A percentile compares a stretch with the other conserved stretches of the same genome.
Evolutionary conservation across 2,888 invertebrate species (phyloP).

Genomic region (Scaptomyza polygonia): DNA sequence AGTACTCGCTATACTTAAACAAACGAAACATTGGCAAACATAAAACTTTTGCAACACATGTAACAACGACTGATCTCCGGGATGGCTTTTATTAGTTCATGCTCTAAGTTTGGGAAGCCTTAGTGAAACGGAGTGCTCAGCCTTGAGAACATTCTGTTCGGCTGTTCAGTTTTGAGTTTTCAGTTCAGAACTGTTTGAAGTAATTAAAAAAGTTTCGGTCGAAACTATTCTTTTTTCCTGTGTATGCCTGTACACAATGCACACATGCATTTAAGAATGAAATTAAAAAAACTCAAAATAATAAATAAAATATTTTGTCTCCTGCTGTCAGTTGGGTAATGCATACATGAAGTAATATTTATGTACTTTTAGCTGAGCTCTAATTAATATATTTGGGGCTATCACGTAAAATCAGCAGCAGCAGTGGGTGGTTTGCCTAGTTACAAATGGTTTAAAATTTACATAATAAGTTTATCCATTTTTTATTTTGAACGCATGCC

Average conservation of each 20-base stretch:
- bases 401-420: slow-evolving; percentile 3
- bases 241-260: slow-evolving; percentile 17
- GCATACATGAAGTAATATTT: slow-evolving; percentile 12
- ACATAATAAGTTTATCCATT: slow-evolving; percentile 2
- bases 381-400: slow-evolving; percentile 36
- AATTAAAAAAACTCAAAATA: neutral
- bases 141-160: slow-evolving; percentile 21
- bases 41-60: slow-evolving; percentile 42
- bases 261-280: slow-evolving; percentile 8
- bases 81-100: slow-evolving; percentile 10
- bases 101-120: slow-evolving; percentile 18
- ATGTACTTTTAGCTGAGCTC: slow-evolving; percentile 29
- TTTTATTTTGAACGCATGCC: slow-evolving; percentile 6
- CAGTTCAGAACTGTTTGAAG: slow-evolving; percentile 44
- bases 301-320: slow-evolving; percentile 24
- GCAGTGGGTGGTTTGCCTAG: slow-evolving; percentile 11
- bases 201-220: slow-evolving; percentile 57
- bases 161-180: slow-evolving; percentile 18
- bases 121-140: neutral
- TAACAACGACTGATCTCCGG: slow-evolving; percentile 19
- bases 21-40: slow-evolving; percentile 22
- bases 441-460: slow-evolving; percentile 22
- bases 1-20: neutral
- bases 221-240: slow-evolving; percentile 10
- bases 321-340: slow-evolving; percentile 4